phyloP scores from a whole-genome alignment of 2,888 invertebrate species.

The Pardosa pseudoannulata region DNA sequence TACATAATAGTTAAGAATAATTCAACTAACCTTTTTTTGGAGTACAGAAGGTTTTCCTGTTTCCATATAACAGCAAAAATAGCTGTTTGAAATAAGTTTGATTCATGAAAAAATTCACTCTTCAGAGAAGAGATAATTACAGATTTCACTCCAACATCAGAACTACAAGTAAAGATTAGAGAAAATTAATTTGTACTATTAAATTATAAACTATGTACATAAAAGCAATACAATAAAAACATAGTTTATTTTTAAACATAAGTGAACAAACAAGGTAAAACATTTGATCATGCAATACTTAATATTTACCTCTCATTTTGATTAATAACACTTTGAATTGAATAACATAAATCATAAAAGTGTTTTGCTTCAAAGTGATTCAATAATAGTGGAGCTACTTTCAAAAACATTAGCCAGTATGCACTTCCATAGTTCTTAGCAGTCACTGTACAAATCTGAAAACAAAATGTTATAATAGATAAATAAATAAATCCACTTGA shows the following conservation, averaged over 20 bases:
- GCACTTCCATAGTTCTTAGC: conserved; percentile 41
- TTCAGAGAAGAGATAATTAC: conserved; percentile 21
- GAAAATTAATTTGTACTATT: no score
- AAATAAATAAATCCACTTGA: not conserved
- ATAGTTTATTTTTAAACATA: no score
- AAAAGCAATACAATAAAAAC: no score
- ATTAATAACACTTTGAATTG: not conserved
- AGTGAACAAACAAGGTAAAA: no score
- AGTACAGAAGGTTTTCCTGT: not conserved
- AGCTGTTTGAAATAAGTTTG: conserved; percentile 44
- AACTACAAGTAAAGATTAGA: not conserved
- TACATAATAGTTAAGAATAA: no score
- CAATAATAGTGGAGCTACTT: conserved; percentile 26
- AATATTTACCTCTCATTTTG: not conserved
- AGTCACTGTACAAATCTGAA: conserved; percentile 31
- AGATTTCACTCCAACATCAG: conserved; percentile 1
- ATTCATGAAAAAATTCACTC: conserved; percentile 25
- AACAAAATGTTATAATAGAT: not conserved
- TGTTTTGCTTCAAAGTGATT: conserved; percentile 21
- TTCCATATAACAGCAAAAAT: conserved; percentile 38
- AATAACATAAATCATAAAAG: not conserved
- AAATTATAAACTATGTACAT: no score
- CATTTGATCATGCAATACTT: no score
- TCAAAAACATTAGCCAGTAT: conserved; percentile 22
- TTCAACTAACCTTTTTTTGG: conserved; percentile 46